A percentile compares a stretch with the other conserved stretches of the same genome.
phyloP scores from a whole-genome alignment of 2,797 vertebrate genomes.

The Hemibagrus guttatus region DNA sequence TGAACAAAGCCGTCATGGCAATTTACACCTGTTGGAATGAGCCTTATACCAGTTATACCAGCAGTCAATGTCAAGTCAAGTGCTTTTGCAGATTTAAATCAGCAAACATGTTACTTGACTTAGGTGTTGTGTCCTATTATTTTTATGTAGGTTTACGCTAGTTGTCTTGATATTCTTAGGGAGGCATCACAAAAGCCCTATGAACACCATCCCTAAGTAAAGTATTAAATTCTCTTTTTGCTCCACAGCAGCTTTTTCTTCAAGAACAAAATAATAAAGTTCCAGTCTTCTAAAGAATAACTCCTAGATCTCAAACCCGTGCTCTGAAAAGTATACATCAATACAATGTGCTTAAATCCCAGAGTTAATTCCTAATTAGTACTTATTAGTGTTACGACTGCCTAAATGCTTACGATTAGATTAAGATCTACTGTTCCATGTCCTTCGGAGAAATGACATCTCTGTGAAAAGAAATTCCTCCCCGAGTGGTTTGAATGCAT shows the following conservation, averaged over 20 bases:
- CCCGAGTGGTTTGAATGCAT: not conserved
- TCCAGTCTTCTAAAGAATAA: not conserved
- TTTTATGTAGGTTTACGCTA: not conserved
- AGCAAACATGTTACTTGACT: not conserved
- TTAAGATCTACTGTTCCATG: not conserved
- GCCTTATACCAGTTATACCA: constrained; percentile 7
- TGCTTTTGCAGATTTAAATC: not conserved
- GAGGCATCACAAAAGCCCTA: not conserved
- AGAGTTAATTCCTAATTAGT: not conserved
- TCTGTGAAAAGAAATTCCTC: not conserved
- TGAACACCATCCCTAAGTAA: not conserved
- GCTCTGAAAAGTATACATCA: not conserved
- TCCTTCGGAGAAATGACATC: not conserved
- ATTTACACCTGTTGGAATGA: not conserved
- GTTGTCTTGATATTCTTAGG: not conserved
- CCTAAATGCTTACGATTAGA: not conserved
- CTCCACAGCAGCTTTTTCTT: not conserved
- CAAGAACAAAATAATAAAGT: not conserved
- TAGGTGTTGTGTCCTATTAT: not conserved
- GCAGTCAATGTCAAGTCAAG: not conserved
- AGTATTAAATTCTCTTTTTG: not conserved
- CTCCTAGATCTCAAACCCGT: not conserved
- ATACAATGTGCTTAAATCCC: not conserved
- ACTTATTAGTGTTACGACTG: not conserved
- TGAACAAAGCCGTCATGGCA: not conserved